phyloP scores from a whole-genome alignment of 2,888 invertebrate genomes.

The Metellina segmentata region DNA sequence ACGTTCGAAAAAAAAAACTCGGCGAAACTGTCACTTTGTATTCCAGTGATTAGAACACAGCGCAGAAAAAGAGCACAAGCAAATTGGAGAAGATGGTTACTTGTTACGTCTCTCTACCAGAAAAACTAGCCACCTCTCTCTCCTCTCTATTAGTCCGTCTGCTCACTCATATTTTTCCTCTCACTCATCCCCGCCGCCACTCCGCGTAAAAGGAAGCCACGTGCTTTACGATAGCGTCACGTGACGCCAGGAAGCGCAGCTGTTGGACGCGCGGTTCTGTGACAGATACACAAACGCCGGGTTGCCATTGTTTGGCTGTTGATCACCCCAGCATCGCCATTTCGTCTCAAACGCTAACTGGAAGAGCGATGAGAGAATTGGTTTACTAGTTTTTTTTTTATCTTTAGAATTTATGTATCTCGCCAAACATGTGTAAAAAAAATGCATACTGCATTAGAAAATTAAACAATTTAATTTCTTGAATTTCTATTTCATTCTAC shows the following conservation, averaged over 20 bases:
- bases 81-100: not conserved
- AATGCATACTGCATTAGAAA: too few species aligned
- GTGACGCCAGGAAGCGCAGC: constrained; percentile 57
- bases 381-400: too few species aligned
- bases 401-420: too few species aligned
- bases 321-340: not conserved
- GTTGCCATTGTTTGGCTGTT: constrained; percentile 2
- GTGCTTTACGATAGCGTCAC: constrained; percentile 63
- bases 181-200: not conserved
- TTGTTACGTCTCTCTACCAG: not conserved
- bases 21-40: not conserved
- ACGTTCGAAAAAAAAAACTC: not conserved
- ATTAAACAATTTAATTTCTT: too few species aligned
- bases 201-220: constrained; percentile 51
- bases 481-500: too few species aligned
- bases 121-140: constrained; percentile 2
- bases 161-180: constrained; percentile 23
- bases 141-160: constrained; percentile 1
- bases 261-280: constrained; percentile 30
- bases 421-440: too few species aligned
- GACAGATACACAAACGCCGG: constrained; percentile 6
- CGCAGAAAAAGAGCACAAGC: not conserved
- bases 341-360: too few species aligned
- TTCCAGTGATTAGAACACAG: not conserved
- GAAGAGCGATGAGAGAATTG: too few species aligned